A percentile compares a stretch with the other conserved stretches of the same genome.
phyloP scores from a whole-genome alignment of 2,888 invertebrate species.

The Clitarchus hookeri region DNA sequence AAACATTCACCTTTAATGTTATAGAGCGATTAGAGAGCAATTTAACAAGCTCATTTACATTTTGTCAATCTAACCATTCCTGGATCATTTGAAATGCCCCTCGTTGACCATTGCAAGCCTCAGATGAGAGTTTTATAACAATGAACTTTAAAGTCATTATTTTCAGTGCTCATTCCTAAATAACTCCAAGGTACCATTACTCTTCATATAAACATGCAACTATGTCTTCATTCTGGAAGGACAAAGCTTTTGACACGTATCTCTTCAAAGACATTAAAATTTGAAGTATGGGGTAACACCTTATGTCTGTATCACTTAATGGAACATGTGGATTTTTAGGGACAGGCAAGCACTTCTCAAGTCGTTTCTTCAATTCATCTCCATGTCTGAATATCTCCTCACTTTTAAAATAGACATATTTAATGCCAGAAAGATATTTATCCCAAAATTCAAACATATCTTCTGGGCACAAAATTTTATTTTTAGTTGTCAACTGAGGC shows the following conservation, averaged over 20 bases:
- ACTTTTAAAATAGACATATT: not conserved
- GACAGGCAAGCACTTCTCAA: not conserved
- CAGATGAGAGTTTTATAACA: too few species aligned
- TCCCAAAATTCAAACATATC: too few species aligned
- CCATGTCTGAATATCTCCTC: not conserved
- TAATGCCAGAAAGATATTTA: not conserved
- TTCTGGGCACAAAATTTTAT: slow-evolving; percentile 21
- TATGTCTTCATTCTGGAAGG: not conserved
- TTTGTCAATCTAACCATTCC: too few species aligned
- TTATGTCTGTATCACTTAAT: not conserved
- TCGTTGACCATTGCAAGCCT: too few species aligned
- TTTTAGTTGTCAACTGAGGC: not conserved
- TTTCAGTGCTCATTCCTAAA: slow-evolving; percentile 16
- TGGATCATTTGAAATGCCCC: too few species aligned
- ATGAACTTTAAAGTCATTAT: not conserved
- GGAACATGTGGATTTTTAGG: not conserved
- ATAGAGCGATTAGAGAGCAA: too few species aligned
- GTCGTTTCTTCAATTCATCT: slow-evolving; percentile 19
- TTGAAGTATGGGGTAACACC: not conserved
- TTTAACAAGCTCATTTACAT: too few species aligned
- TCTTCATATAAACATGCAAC: not conserved
- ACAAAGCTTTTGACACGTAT: not conserved
- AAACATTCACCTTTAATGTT: too few species aligned
- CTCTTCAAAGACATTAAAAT: not conserved
- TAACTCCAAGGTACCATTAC: not conserved